phyloP scores from a whole-genome alignment of 2,113 vertebrate species.

The Sander lucioperca region DNA sequence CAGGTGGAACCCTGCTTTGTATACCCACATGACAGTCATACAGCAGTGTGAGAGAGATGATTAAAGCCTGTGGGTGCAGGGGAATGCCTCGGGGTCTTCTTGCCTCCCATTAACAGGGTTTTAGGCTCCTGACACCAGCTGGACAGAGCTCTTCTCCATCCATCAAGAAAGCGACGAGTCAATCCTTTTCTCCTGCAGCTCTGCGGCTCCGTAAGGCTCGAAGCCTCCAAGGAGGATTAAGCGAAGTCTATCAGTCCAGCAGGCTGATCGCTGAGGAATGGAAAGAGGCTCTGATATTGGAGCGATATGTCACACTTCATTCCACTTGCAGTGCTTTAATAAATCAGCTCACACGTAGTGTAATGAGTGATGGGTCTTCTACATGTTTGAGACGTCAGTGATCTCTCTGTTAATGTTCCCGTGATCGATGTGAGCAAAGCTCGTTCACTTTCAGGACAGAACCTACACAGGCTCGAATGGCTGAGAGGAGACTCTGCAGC shows the following conservation, averaged over 20 bases:
- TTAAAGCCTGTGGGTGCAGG: neutral
- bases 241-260: constrained; percentile 40
- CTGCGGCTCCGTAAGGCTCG: neutral
- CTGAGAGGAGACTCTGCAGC: too few species aligned
- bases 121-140: constrained; percentile 36
- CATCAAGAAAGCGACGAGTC: constrained; percentile 30
- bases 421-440: neutral
- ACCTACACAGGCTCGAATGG: neutral
- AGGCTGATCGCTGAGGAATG: constrained; percentile 1
- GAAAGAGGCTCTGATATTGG: neutral
- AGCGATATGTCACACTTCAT: constrained; percentile 19
- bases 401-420: neutral
- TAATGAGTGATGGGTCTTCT: neutral
- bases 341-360: neutral
- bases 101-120: constrained; percentile 42
- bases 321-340: constrained; percentile 5
- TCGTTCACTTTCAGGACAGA: neutral
- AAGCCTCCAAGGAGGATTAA: constrained; percentile 14
- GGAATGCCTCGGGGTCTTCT: constrained; percentile 10
- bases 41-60: neutral
- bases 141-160: constrained; percentile 17
- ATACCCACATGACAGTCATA: neutral
- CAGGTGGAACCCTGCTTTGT: neutral
- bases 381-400: neutral
- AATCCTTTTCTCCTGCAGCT: constrained; percentile 22